Evolutionary conservation across 2,797 vertebrate species (phyloP).

Genomic region (Petrocephalus sullivani): DNA sequence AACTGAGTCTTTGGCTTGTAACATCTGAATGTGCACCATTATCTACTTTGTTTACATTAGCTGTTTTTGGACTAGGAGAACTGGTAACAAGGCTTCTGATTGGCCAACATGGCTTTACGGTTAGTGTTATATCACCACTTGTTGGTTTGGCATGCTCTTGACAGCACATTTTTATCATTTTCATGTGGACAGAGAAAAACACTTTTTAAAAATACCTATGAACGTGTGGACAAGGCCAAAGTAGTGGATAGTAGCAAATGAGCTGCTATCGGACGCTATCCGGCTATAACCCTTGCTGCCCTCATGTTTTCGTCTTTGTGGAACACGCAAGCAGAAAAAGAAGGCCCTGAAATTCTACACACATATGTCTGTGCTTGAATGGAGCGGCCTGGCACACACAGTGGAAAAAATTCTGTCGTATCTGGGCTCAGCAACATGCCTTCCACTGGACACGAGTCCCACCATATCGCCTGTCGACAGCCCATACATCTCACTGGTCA

Average conservation of each 20-base stretch:
- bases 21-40: too few species aligned
- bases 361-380: not conserved
- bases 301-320: not conserved
- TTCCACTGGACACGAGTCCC: constrained; percentile 24
- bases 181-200: too few species aligned
- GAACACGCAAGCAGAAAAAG: not conserved
- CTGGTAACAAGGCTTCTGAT: too few species aligned
- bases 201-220: too few species aligned
- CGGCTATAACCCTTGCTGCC: not conserved
- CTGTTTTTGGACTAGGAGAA: too few species aligned
- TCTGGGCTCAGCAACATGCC: constrained; percentile 26
- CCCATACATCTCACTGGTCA: constrained; percentile 23
- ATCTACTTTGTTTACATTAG: too few species aligned
- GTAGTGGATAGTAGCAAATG: not conserved
- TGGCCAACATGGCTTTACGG: too few species aligned
- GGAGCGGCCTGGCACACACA: constrained; percentile 22
- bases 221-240: not conserved
- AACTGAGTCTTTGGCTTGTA: too few species aligned
- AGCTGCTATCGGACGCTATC: not conserved
- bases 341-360: not conserved
- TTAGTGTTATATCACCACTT: too few species aligned
- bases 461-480: constrained; percentile 39
- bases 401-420: constrained; percentile 38
- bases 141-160: too few species aligned
- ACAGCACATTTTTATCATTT: too few species aligned